Base-by-base conservation (phyloP, 2,113 vertebrate species). In the Phylloscopus whistleri region DNA sequence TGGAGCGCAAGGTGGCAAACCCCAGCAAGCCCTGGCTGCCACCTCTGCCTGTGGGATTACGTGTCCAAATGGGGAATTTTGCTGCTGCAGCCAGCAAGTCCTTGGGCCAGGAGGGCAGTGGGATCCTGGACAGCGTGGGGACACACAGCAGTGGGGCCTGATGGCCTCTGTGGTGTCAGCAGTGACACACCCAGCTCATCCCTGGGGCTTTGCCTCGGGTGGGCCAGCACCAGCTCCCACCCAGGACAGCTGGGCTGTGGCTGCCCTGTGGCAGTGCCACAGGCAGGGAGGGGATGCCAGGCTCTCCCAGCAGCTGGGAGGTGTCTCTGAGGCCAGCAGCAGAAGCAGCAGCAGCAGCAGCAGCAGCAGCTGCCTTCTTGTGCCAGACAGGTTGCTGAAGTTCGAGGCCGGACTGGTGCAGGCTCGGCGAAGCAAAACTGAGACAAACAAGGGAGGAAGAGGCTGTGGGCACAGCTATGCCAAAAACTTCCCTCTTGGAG, bases 101-200 rank as follows among this genome's bases (percentile, higher is more conserved):
- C 43, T 91, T 4, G 8, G 52, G 59, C n/a, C 52, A 37, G 80
- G 48, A 92, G 63, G 46, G 66, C 73, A 16, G 49, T 23, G 72
- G 72, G 87, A 44, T 69, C 31, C 58, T 8, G 4, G 27, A 33
- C 0, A 4, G 62, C 0, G 0, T 33, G 64, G 31, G 43, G 26
- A 53, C 58, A 78, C 26, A 16, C 3, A 3, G 69, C 43, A 87
- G 22, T 1, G 0, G 41, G 39, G 46, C 2, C 60, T 0, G 0
- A 3, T 30, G 69, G 28, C 49, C 43, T 56, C 63, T 2, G 7
- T 24, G 6, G 30, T 39, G 86, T n/a, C 83, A 75, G 62, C 79
- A 63, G 58, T 55, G 67, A 81, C 5, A 8, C 16, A 27, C 1
- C 44, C 2, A 0, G 30, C 2, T 2, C 8, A 16, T 31, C 70